phyloP scores from a whole-genome alignment of 2,888 invertebrate species.

The Drosophila formosana region DNA sequence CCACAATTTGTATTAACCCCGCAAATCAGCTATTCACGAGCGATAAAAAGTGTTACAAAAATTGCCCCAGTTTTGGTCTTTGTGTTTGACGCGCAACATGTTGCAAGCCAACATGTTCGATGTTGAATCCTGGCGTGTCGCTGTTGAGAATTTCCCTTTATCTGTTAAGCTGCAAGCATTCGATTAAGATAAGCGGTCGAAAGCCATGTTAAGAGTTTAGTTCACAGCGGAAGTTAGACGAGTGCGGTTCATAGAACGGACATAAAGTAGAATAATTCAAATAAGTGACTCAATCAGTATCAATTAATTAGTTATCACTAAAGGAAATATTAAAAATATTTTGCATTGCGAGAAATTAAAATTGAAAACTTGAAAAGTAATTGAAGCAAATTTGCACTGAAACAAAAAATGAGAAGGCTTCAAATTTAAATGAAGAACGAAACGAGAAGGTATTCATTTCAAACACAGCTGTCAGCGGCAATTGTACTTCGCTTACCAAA shows the following conservation, averaged over 20 bases:
- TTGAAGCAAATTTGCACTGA: background rate
- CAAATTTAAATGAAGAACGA: background rate
- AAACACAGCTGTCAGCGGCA: background rate
- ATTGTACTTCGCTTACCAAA: no score
- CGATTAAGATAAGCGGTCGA: background rate
- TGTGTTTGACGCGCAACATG: slow-evolving; percentile 13
- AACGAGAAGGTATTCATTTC: background rate
- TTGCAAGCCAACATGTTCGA: slow-evolving; percentile 13
- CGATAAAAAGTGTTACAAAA: background rate
- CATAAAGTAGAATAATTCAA: background rate
- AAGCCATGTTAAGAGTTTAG: slow-evolving; percentile 27
- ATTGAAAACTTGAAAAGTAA: background rate
- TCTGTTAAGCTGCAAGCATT: slow-evolving; percentile 8
- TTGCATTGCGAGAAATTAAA: background rate
- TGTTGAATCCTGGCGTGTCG: background rate
- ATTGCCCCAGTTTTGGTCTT: background rate
- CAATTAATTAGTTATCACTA: background rate
- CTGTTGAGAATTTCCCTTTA: slow-evolving; percentile 34
- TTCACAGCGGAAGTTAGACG: slow-evolving; percentile 33
- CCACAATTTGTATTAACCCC: background rate
- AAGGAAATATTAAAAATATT: background rate
- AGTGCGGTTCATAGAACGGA: slow-evolving; percentile 24
- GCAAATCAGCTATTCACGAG: background rate
- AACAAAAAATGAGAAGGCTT: background rate
- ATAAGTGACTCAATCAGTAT: background rate